Evolutionary conservation across 1,140 invertebrate species (phyloP).

Genomic region (Centruroides sculpturatus): DNA sequence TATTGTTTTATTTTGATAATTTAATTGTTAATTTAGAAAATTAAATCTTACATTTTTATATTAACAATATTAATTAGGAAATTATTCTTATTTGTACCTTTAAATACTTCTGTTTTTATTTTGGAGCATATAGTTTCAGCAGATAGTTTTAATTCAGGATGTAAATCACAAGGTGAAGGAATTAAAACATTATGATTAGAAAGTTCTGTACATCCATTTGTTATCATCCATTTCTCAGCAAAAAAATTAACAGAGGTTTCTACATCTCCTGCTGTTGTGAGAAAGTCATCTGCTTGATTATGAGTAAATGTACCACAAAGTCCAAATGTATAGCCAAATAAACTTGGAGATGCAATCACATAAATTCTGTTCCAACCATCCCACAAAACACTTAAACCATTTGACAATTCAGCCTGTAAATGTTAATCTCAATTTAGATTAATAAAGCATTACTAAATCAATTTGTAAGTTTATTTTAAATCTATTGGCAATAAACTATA

Average conservation of each 20-base stretch:
- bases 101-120: constrained; percentile 23
- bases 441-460: too few relatives aligned
- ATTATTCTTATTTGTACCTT: constrained; percentile 15
- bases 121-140: constrained; percentile 33
- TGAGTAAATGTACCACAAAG: constrained; percentile 75
- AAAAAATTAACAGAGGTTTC: constrained; percentile 59
- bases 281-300: constrained; percentile 76
- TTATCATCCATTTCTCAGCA: constrained; percentile 75
- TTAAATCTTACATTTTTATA: too few relatives aligned
- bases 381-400: constrained; percentile 68
- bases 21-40: too few relatives aligned
- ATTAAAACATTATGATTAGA: constrained; percentile 23
- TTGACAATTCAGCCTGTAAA: constrained; percentile 49
- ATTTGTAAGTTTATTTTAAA: too few relatives aligned
- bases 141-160: constrained; percentile 46
- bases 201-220: constrained; percentile 43
- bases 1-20: too few relatives aligned
- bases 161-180: constrained; percentile 51
- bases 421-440: constrained; percentile 12
- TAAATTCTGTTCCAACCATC: constrained; percentile 64
- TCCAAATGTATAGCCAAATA: constrained; percentile 47
- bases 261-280: constrained; percentile 64
- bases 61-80: too few relatives aligned
- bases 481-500: too few relatives aligned
- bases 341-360: constrained; percentile 56